Percentiles rank a stretch among this genome's conserved stretches.
Conservation (phyloP, 2,113 vertebrate genomes). For the Bostrychus sinensis region DNA sequence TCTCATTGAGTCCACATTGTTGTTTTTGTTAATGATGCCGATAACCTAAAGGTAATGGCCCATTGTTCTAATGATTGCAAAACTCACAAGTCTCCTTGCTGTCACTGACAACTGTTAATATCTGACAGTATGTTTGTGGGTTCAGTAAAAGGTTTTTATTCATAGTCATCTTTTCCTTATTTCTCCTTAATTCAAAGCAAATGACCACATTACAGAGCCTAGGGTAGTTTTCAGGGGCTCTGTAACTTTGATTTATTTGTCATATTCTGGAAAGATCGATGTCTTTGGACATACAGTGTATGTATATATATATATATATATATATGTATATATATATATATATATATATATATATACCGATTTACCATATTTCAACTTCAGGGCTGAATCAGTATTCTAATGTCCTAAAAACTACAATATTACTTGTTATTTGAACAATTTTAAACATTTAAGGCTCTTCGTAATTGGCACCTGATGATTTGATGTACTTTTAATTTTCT, state of each 20-base stretch:
- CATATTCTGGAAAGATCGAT: too few species aligned
- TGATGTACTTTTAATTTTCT: not conserved
- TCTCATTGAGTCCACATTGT: constrained; percentile 32
- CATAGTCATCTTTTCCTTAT: constrained; percentile 33
- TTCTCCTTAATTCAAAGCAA: constrained; percentile 31
- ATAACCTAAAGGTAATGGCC: constrained; percentile 64
- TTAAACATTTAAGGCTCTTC: not conserved
- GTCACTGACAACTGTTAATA: constrained; percentile 24
- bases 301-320: too few species aligned
- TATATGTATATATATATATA: too few species aligned
- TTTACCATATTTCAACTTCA: too few species aligned
- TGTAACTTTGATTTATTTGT: constrained; percentile 60
- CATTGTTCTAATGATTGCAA: constrained; percentile 62
- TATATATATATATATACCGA: too few species aligned
- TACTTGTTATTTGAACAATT: not conserved
- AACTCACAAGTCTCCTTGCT: constrained; percentile 43
- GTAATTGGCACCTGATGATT: not conserved
- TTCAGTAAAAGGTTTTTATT: constrained; percentile 66
- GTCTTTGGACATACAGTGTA: too few species aligned
- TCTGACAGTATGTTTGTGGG: constrained; percentile 47
- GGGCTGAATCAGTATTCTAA: not conserved
- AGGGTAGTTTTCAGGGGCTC: constrained; percentile 31
- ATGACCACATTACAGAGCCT: constrained; percentile 44
- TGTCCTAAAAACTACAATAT: too few species aligned
- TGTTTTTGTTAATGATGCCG: constrained; percentile 57